Evolutionary conservation across 1,140 invertebrate species (phyloP).

Genomic region (Rhagoletis zephyria): DNA sequence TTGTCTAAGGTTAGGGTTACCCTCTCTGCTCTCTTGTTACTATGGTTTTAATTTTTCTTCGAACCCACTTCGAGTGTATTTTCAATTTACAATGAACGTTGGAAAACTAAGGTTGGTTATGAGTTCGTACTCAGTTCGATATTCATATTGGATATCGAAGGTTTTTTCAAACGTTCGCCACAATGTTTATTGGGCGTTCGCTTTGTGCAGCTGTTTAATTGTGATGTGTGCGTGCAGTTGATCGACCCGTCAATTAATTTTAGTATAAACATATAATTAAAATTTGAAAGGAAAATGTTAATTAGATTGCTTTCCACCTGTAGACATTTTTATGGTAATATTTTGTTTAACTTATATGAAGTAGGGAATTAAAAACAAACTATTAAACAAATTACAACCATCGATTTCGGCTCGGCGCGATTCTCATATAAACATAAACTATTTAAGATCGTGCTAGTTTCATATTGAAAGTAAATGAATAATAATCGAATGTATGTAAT

Average conservation of each 20-base stretch:
- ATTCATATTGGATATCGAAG: too few relatives aligned
- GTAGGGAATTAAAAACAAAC: conserved; percentile 27
- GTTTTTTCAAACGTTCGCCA: too few relatives aligned
- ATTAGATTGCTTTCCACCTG: not conserved
- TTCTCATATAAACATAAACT: not conserved
- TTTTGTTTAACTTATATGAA: not conserved
- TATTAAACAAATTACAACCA: conserved; percentile 49
- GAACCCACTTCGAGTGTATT: too few relatives aligned
- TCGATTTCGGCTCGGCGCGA: not conserved
- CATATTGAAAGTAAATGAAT: too few relatives aligned
- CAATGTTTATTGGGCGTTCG: too few relatives aligned
- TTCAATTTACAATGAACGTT: too few relatives aligned
- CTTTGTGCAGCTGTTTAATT: not conserved
- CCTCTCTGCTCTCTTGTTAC: too few relatives aligned
- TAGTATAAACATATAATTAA: not conserved
- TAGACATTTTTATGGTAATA: not conserved
- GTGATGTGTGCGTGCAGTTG: not conserved
- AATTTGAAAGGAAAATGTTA: conserved; percentile 17
- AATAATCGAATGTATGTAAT: too few relatives aligned
- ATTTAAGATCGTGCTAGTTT: not conserved
- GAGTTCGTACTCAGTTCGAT: too few relatives aligned
- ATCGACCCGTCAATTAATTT: not conserved
- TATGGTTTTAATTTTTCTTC: too few relatives aligned
- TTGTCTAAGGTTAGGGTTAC: too few relatives aligned
- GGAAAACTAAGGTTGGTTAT: too few relatives aligned